These are phyloP conservation scores for Erithacus rubecula DNA, from an alignment of 2,797 vertebrate genomes.

Conservation along the genomic window DNA sequence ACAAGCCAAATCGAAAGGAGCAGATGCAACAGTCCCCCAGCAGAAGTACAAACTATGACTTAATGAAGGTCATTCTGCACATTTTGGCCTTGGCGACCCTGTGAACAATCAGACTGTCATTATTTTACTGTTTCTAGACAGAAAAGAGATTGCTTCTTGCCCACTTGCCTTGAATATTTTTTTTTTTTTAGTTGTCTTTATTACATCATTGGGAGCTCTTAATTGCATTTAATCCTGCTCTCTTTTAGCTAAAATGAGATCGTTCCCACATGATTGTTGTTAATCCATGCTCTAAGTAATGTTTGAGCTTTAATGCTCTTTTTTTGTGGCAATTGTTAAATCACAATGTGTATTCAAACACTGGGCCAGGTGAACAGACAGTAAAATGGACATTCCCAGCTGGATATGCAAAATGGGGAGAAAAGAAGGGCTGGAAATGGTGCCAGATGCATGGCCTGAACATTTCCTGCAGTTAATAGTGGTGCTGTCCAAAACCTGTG, in stretches of 20 bases:
- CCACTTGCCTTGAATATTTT: background rate
- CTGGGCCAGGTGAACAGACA: background rate
- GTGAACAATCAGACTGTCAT: slow-evolving; percentile 63
- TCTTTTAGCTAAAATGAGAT: slow-evolving; percentile 11
- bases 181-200: background rate
- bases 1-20: slow-evolving; percentile 81
- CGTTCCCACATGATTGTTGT: background rate
- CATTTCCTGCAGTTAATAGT: background rate
- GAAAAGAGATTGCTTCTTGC: slow-evolving; percentile 35
- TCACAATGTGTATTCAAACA: background rate
- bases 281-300: background rate
- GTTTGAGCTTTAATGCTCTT: background rate
- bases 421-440: background rate
- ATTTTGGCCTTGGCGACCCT: slow-evolving; percentile 79
- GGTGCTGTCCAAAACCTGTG: background rate
- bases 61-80: slow-evolving; percentile 75
- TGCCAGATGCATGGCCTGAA: background rate
- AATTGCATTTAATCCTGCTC: slow-evolving; percentile 36
- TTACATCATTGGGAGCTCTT: slow-evolving; percentile 41
- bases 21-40: slow-evolving; percentile 77
- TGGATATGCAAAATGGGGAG: background rate
- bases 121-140: slow-evolving; percentile 52
- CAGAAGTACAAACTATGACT: slow-evolving; percentile 71
- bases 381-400: background rate
- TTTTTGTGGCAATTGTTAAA: background rate